Evolutionary conservation across 2,113 vertebrate genomes (phyloP).

Genomic region (Nothocercus nigrocapillus): DNA sequence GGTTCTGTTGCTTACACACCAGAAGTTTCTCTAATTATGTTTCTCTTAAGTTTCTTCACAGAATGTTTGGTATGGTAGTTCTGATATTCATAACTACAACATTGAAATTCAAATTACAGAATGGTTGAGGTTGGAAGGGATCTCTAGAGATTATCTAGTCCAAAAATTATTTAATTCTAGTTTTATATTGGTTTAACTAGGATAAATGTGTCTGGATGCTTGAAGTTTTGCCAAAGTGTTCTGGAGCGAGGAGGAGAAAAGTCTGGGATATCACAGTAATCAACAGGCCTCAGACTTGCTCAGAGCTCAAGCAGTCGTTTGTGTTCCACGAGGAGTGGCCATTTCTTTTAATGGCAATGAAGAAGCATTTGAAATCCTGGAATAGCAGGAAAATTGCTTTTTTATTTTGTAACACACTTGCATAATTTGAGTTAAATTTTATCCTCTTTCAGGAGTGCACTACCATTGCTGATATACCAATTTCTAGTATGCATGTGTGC

Average conservation of each 20-base stretch:
- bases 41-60: not conserved
- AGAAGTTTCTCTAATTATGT: not conserved
- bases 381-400: not conserved
- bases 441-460: not conserved
- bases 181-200: not conserved
- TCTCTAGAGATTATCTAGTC: no score
- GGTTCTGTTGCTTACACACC: not conserved
- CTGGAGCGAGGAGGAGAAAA: not conserved
- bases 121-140: no score
- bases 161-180: not conserved
- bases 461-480: not conserved
- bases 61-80: not conserved
- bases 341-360: not conserved
- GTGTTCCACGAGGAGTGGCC: not conserved
- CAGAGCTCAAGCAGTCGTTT: not conserved
- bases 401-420: not conserved
- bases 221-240: not conserved
- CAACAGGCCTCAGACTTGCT: not conserved
- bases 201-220: not conserved
- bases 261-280: not conserved
- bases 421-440: not conserved
- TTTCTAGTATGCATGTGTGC: not conserved
- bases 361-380: not conserved
- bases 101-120: not conserved
- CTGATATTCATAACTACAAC: not conserved